Evolutionary conservation across 2,888 invertebrate genomes (phyloP), one percentile per base, ranked within the genome.

Genomic region (Eudemis profundana): DNA sequence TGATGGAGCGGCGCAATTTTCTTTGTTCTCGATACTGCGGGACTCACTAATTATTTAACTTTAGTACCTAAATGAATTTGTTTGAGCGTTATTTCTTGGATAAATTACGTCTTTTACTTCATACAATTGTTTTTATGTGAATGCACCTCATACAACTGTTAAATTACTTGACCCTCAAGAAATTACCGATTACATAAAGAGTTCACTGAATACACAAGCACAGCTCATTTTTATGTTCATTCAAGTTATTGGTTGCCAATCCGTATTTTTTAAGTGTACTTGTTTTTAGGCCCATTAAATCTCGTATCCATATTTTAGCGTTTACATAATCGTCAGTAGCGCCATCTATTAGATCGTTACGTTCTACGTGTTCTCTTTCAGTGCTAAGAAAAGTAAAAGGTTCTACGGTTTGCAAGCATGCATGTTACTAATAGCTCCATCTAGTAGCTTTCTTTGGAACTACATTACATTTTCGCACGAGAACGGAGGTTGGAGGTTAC

Each of bases 261-360:
- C n/a, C n/a, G n/a, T n/a, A n/a, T 42, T 7, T 46, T 44, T 36
- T 21, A 51, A n/a, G n/a, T n/a, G n/a, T n/a, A n/a, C n/a, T n/a
- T n/a, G 21, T 40, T 7, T 27, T 42, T 42, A 54, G 15, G 23
- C 23, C 2, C 10, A 29, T 7, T 23, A 23, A 29, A 29, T 4
- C 12, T 33, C 4, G n/a, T n/a, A n/a, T n/a, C 29, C 29, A 7
- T 29, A 29, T 33, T 33, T 33, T 33, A 10, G 2, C 5, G 5
- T 8, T 4, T 29, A 46, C 12, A 12, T 0, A 38, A 53, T 8
- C 14, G n/a, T 14, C 2, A 27, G 36, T 53, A 27, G 54, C 38
- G 62, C 62, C 62, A 62, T 54, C 62, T 62, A 12, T 19, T 47
- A 47, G 29, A 23, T 2, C 1, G 4, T 14, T 10, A 36, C 5